These are phyloP conservation scores for Dasyurus viverrinus DNA, from an alignment of 2,113 vertebrate species.

Conservation along the genomic window DNA sequence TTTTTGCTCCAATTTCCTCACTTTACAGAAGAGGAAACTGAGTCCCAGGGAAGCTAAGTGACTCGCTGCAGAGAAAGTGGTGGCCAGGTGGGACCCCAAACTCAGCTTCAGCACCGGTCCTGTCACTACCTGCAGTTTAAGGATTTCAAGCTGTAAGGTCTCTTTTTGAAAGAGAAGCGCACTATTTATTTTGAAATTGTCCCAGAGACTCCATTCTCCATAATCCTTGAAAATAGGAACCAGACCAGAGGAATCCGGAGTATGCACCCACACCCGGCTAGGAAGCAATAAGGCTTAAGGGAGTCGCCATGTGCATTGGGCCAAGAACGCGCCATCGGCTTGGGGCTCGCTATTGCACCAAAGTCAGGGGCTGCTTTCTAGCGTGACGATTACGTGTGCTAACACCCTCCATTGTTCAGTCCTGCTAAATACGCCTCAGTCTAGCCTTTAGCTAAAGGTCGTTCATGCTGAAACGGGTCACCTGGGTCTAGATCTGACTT, in stretches of 20 bases:
- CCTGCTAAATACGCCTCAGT: background rate
- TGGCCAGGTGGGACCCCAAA: background rate
- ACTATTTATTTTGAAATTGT: conserved; percentile 34
- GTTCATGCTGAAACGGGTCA: background rate
- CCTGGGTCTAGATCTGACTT: background rate
- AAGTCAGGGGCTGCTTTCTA: background rate
- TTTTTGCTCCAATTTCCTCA: background rate
- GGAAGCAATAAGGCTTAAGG: background rate
- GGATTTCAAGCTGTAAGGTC: background rate
- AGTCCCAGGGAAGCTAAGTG: background rate
- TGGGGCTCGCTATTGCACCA: background rate
- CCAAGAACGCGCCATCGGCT: background rate
- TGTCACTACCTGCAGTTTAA: background rate
- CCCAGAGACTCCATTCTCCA: background rate
- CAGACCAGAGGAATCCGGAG: fast-evolving
- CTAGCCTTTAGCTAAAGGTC: background rate
- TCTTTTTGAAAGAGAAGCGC: conserved; percentile 25
- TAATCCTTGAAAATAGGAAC: conserved; percentile 1
- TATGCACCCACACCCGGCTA: background rate
- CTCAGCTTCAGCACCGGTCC: background rate
- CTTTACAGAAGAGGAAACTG: background rate
- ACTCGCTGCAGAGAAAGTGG: fast-evolving
- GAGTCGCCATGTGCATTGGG: background rate
- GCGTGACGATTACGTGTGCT: background rate
- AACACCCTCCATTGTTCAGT: background rate